Evolutionary conservation across 2,888 invertebrate species (phyloP).

Genomic region (Ochropleura plecta): DNA sequence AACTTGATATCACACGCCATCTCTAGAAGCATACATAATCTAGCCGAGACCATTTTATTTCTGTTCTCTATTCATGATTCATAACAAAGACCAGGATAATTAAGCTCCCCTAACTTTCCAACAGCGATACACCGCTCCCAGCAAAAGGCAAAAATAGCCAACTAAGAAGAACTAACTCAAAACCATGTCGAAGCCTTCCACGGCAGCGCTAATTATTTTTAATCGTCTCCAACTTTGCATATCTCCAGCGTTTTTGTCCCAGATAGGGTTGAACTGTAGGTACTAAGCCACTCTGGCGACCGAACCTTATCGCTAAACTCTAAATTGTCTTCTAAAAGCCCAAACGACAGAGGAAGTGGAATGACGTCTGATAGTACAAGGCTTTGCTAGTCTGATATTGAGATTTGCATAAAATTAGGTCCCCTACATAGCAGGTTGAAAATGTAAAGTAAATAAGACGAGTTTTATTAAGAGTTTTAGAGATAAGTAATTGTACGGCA

Average conservation of each 20-base stretch:
- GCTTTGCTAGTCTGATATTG: slow-evolving; percentile 69
- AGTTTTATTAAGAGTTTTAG: slow-evolving; percentile 55
- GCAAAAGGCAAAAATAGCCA: slow-evolving; percentile 58
- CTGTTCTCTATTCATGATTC: slow-evolving; percentile 33
- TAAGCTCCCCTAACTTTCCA: slow-evolving; percentile 47
- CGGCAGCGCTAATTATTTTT: slow-evolving; percentile 84
- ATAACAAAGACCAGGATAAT: slow-evolving; percentile 41
- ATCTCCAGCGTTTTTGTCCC: slow-evolving; percentile 71
- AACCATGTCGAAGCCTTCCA: slow-evolving; percentile 70
- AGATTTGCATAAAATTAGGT: slow-evolving; percentile 83
- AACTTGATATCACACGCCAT: not conserved
- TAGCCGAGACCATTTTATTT: slow-evolving; percentile 5
- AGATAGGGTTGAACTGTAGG: slow-evolving; percentile 64
- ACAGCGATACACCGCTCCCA: slow-evolving; percentile 48
- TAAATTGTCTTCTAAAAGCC: slow-evolving; percentile 76
- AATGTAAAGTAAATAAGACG: slow-evolving; percentile 64
- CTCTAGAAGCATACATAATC: slow-evolving; percentile 3
- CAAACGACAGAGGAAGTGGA: slow-evolving; percentile 69
- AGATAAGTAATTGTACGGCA: slow-evolving; percentile 63
- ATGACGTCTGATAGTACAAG: slow-evolving; percentile 70
- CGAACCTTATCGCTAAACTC: slow-evolving; percentile 75
- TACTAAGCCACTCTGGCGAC: slow-evolving; percentile 67
- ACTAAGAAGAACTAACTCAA: slow-evolving; percentile 66
- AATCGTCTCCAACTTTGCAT: slow-evolving; percentile 76
- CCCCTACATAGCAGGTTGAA: slow-evolving; percentile 68